Base-by-base conservation (phyloP, 2,113 vertebrate species). In the Scalopus aquaticus region DNA sequence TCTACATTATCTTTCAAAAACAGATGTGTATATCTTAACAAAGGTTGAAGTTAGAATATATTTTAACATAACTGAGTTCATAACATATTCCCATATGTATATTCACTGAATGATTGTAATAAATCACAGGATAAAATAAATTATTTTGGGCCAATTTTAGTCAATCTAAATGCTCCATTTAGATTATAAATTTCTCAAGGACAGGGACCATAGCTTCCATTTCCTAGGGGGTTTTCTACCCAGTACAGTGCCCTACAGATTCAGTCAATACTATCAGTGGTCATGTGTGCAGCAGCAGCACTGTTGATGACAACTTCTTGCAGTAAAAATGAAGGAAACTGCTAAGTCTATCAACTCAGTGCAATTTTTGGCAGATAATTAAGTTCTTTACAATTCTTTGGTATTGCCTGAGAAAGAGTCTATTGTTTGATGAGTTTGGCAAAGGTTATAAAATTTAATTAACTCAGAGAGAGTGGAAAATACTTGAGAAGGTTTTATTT, bases 391-490 rank as follows among this genome's bases (percentile, higher is more conserved):
- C 32, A 95, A 73, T 58, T 72, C 62, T 95, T 84, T 78, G 19
- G 91, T 85, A 91, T 84, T 81, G 26, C 32, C 92, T 91, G 56
- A 74, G 32, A 91, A 81, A 89, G 51, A 95, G 79, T 92, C 83
- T 87, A 49, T 95, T 96, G 90, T 93, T 90, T 94, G 77, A 95
- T 93, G 82, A 93, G 90, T 88, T 96, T 95, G 92, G n/a, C 56
- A 93, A 93, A 96, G 87, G 87, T 95, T 93, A 93, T 88, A 93
- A 97, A 89, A 94, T 97, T 95, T 96, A 94, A 97, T 97, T 97
- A 96, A 95, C 77, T 95, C 76, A 82, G 82, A 95, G 69, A 86
- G 46, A 88, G 28, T 94, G 85, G 96, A 88, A 67, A 84, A 67
- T 76, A 95, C 95, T 97, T 96, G 92, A 93, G 78, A 95, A 93